Conservation (phyloP, 1,140 invertebrate genomes). For the Lepidurus apus region DNA sequence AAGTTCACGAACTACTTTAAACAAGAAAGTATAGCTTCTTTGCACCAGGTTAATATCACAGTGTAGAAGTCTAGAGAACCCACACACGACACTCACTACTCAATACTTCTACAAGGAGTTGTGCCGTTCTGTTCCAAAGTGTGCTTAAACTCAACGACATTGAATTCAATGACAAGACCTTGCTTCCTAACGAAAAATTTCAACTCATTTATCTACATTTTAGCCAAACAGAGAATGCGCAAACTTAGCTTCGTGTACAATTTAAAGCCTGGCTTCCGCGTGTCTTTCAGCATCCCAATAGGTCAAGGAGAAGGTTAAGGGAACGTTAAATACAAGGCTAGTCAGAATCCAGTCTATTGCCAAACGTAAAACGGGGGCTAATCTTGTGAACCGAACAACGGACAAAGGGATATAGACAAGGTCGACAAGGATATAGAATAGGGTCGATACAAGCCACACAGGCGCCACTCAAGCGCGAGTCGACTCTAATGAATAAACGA, state of each 20-base stretch:
- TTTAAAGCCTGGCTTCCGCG: neutral
- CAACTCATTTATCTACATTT: neutral
- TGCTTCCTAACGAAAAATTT: neutral
- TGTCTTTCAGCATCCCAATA: neutral
- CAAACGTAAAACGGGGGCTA: neutral
- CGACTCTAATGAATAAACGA: neutral
- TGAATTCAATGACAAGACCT: too few relatives aligned
- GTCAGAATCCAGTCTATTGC: neutral
- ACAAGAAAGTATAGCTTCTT: too few relatives aligned
- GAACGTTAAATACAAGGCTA: neutral
- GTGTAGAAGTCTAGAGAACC: too few relatives aligned
- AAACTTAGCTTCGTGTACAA: neutral
- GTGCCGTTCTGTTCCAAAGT: too few relatives aligned
- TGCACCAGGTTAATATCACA: too few relatives aligned
- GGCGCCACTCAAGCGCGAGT: neutral
- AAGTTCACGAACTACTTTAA: neutral
- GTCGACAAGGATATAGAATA: neutral
- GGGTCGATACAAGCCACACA: slow-evolving; percentile 19
- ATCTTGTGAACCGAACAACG: neutral
- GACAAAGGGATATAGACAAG: neutral
- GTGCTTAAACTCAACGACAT: too few relatives aligned
- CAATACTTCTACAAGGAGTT: too few relatives aligned
- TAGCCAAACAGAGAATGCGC: neutral
- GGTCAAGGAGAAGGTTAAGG: neutral
- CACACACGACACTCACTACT: too few relatives aligned